These are phyloP conservation scores for Helicolenus hilgendorfi DNA, from an alignment of 2,797 vertebrate species.

Conservation along the genomic window DNA sequence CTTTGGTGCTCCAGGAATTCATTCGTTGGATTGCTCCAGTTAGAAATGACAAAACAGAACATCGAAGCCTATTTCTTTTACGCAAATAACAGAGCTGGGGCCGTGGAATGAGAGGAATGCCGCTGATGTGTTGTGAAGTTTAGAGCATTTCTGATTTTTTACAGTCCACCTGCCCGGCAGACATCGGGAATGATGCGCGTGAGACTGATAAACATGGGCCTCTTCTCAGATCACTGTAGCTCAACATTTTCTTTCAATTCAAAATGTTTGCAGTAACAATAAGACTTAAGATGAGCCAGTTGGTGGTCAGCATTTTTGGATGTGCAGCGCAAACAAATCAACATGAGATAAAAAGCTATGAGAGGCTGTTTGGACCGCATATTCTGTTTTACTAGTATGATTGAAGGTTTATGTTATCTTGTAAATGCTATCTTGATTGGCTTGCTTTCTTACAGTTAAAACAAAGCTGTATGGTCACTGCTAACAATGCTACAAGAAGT, in stretches of 20 bases:
- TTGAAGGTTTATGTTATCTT: neutral
- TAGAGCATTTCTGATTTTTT: conserved; percentile 63
- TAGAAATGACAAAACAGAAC: conserved; percentile 83
- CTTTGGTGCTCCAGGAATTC: conserved; percentile 71
- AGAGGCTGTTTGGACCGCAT: neutral
- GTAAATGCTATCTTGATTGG: neutral
- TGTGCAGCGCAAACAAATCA: neutral
- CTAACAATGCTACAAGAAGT: neutral
- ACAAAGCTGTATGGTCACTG: neutral
- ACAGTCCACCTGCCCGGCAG: conserved; percentile 54
- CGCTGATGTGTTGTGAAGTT: conserved; percentile 49
- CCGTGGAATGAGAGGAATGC: conserved; percentile 47
- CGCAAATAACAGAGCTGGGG: conserved; percentile 55
- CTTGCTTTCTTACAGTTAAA: neutral
- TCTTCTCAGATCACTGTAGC: neutral
- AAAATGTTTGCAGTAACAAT: neutral
- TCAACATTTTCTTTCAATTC: neutral
- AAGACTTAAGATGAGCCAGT: neutral
- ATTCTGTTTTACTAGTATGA: neutral
- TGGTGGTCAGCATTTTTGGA: neutral
- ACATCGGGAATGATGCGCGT: neutral
- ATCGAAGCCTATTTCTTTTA: conserved; percentile 69
- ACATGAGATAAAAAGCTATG: neutral
- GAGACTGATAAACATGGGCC: conserved; percentile 41
- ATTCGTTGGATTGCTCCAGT: conserved; percentile 75